These are phyloP conservation scores for Cosmia pyralina DNA, from an alignment of 2,888 invertebrate species.

Conservation along the genomic window DNA sequence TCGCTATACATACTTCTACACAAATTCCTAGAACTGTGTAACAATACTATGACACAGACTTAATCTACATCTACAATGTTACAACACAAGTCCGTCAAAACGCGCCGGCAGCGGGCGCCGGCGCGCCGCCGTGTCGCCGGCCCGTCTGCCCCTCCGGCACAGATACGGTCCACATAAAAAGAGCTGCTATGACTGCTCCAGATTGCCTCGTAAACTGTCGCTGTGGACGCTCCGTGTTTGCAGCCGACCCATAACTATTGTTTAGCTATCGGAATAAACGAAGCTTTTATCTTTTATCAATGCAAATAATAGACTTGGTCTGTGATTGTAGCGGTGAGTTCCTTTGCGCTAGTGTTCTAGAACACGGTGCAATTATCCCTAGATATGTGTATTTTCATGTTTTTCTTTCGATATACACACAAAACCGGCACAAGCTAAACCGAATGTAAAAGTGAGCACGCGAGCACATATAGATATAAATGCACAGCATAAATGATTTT, in stretches of 20 bases:
- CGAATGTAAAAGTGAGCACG: background rate
- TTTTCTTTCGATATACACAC: background rate
- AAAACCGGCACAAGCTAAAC: background rate
- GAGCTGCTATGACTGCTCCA: constrained; percentile 78
- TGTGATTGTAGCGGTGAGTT: constrained; percentile 15
- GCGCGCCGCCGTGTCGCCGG: constrained; percentile 80
- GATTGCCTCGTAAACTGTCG: constrained; percentile 82
- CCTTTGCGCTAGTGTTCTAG: constrained; percentile 1
- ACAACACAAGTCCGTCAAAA: constrained; percentile 11
- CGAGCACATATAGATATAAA: too few relatives aligned
- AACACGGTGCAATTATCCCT: background rate
- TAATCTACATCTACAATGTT: constrained; percentile 6
- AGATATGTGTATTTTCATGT: background rate
- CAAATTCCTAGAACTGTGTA: background rate
- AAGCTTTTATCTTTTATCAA: constrained; percentile 15
- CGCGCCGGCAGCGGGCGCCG: constrained; percentile 59
- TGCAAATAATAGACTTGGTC: constrained; percentile 8
- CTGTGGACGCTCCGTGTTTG: constrained; percentile 53
- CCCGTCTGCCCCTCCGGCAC: constrained; percentile 79
- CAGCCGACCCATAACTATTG: constrained; percentile 51
- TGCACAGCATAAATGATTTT: too few relatives aligned
- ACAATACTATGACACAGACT: constrained; percentile 28
- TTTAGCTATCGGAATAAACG: constrained; percentile 35
- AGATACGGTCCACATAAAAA: constrained; percentile 73
- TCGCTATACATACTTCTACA: background rate